Evolutionary conservation across 2,113 vertebrate genomes (phyloP), one percentile per base, ranked within the genome.

Genomic region (Romanogobio albipinnatus): DNA sequence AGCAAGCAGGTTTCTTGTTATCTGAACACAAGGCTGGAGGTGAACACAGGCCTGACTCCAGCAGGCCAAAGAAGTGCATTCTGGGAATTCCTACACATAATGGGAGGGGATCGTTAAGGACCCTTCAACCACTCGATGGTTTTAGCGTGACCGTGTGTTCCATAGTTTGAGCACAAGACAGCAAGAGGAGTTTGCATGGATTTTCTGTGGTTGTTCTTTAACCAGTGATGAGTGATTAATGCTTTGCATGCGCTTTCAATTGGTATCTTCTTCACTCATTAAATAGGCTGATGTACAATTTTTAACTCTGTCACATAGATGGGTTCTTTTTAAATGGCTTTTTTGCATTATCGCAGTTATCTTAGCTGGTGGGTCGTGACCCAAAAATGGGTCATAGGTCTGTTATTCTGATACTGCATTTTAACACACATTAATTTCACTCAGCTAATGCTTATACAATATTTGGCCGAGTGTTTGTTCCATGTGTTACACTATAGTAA

Each of bases 31-130:
- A 51, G 49, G 15, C 22, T 83, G 51, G 45, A 47, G 10, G 47
- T 49, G 11, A 49, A 49, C 47, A 56, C 53, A 56, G 51, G 81
- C 17, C 26, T 11, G 19, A 9, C 17, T 53, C 43, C 22, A 51
- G 24, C 3, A 61, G 19, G 53, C 56, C 29, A 22, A 51, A 51
- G 70, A 43, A 58, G n/a, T 62, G 29, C 84, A 83, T 83, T 85
- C 84, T 84, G 75, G 56, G 43, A 45, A 74, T 82, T 79, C 66
- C 58, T 74, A 4, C 17, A 51, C 49, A 43, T 36, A 58, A 56
- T 81, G 7, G 49, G 33, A 17, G 39, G 39, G 39, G 39, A 39
- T 78, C 19, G 58, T 29, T 29, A 26, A 47, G 56, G 19, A 47
- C 39, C 59, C 84, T 77, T 76, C 15, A 74, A 53, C 3, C 56